Evolutionary conservation across 2,113 vertebrate genomes (phyloP).

Genomic region (Corythoichthys intestinalis): DNA sequence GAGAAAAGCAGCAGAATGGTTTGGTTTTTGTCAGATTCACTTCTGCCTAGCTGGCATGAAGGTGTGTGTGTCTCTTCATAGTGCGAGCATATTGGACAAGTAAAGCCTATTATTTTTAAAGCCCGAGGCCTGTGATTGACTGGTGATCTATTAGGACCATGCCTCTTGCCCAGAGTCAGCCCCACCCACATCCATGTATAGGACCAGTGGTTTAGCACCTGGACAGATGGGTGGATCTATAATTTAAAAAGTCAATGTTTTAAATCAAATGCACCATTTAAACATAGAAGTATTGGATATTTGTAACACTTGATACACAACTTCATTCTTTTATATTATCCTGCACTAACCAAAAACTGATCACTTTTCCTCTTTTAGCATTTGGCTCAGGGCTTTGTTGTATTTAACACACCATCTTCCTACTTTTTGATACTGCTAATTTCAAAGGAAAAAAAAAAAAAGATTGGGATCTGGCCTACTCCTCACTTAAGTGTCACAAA

Average conservation of each 20-base stretch:
- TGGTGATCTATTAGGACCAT: not conserved
- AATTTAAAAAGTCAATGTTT: slow-evolving; percentile 6
- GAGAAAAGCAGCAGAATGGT: slow-evolving; percentile 59
- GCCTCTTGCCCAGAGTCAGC: not conserved
- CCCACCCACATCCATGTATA: not conserved
- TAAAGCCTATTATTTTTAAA: slow-evolving; percentile 25
- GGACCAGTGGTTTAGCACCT: slow-evolving; percentile 1
- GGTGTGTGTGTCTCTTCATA: slow-evolving; percentile 22
- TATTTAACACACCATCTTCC: slow-evolving; percentile 13
- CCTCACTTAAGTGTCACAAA: slow-evolving; percentile 21
- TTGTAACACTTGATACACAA: slow-evolving; percentile 33
- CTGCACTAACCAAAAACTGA: slow-evolving; percentile 35
- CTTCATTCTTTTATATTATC: slow-evolving; percentile 25
- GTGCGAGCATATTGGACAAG: slow-evolving; percentile 23
- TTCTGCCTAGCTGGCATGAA: slow-evolving; percentile 41
- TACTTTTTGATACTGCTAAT: slow-evolving; percentile 24
- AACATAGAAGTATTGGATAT: slow-evolving; percentile 30
- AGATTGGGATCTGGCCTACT: slow-evolving; percentile 26
- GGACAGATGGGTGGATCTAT: not conserved
- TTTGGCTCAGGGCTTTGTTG: slow-evolving; percentile 46
- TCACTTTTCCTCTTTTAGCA: slow-evolving; percentile 30
- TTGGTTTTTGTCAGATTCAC: slow-evolving; percentile 69
- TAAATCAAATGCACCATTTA: slow-evolving; percentile 35
- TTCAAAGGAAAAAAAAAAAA: slow-evolving; percentile 32
- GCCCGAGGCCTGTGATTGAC: slow-evolving; percentile 2